Evolutionary conservation across 1,140 invertebrate genomes (phyloP).

Genomic region (Aphelinus atriplicis): DNA sequence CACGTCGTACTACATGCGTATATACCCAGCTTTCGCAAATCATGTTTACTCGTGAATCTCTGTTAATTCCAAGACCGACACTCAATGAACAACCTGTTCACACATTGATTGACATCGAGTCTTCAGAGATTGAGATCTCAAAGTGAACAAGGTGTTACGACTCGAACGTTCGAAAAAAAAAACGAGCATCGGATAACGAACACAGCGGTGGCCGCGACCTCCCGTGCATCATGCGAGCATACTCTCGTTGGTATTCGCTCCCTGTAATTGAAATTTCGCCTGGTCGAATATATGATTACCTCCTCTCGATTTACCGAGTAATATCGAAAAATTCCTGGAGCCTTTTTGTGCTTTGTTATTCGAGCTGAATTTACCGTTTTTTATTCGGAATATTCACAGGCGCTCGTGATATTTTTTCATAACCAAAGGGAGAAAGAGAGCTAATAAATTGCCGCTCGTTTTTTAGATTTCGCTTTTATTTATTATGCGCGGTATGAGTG

Average conservation of each 20-base stretch:
- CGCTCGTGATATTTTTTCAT: conserved; percentile 1
- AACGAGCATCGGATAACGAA: not conserved
- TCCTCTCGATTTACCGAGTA: conserved; percentile 27
- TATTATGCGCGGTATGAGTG: not conserved
- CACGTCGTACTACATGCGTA: too few relatives aligned
- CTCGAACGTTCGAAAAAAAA: not conserved
- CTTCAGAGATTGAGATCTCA: not conserved
- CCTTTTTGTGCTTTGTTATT: conserved; percentile 21
- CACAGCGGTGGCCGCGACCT: not conserved
- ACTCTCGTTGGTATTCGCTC: not conserved
- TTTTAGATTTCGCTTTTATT: not conserved
- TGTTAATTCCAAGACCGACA: too few relatives aligned
- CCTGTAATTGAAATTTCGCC: conserved; percentile 32
- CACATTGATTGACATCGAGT: not conserved
- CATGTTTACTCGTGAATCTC: too few relatives aligned
- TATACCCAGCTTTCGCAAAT: too few relatives aligned
- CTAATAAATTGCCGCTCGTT: not conserved
- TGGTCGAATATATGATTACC: conserved; percentile 25
- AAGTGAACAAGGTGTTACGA: conserved; percentile 2
- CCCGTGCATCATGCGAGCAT: not conserved
- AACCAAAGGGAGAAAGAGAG: not conserved
- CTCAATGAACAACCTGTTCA: too few relatives aligned
- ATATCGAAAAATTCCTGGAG: conserved; percentile 26
- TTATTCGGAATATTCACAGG: not conserved
- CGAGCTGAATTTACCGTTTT: conserved; percentile 3